These are phyloP conservation scores for Trachops cirrhosus DNA, from an alignment of 2,797 vertebrate species.

Conservation along the genomic window DNA sequence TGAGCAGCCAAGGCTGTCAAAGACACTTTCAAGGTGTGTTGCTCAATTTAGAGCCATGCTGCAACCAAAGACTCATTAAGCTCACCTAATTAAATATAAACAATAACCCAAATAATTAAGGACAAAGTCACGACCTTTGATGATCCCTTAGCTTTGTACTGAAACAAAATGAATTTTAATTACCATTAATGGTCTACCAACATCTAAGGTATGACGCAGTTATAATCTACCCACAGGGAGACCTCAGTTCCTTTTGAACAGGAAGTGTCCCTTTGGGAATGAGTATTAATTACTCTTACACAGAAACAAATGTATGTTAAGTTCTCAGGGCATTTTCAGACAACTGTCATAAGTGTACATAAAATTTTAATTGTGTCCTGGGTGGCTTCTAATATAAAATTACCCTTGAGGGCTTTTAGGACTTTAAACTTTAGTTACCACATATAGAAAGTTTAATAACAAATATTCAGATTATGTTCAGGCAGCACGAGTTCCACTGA, in stretches of 20 bases:
- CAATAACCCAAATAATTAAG: constrained; percentile 81
- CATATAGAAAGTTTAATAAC: constrained; percentile 72
- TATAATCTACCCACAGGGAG: constrained; percentile 75
- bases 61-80: constrained; percentile 80
- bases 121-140: constrained; percentile 80
- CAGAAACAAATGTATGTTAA: constrained; percentile 69
- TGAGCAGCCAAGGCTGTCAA: constrained; percentile 14
- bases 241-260: constrained; percentile 70
- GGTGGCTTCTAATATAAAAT: constrained; percentile 71
- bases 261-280: constrained; percentile 66
- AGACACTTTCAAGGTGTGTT: not conserved
- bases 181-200: constrained; percentile 80
- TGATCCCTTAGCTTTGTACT: constrained; percentile 74
- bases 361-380: constrained; percentile 75
- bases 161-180: constrained; percentile 85
- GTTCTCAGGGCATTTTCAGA: constrained; percentile 70
- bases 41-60: constrained; percentile 56
- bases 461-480: constrained; percentile 74
- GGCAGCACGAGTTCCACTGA: constrained; percentile 66
- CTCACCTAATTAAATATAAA: constrained; percentile 84
- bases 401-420: constrained; percentile 70
- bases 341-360: constrained; percentile 53
- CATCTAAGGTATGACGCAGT: constrained; percentile 79
- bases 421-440: constrained; percentile 67
- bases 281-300: constrained; percentile 75